phyloP scores from a whole-genome alignment of 2,113 vertebrate species.

The Salvelinus fontinalis region DNA sequence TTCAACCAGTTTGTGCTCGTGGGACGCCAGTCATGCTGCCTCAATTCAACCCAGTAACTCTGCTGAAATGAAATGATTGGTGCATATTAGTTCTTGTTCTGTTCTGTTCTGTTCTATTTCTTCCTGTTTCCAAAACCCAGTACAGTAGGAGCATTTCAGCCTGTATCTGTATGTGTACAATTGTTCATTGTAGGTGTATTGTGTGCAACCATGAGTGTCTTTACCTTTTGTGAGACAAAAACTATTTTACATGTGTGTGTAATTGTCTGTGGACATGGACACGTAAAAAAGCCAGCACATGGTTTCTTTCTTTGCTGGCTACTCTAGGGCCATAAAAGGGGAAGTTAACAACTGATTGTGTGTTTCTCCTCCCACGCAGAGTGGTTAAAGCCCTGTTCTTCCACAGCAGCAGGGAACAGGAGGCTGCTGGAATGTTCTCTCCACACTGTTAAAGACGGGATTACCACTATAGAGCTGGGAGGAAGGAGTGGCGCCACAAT shows the following conservation, averaged over 20 bases:
- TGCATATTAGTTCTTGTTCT: background rate
- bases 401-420: conserved; percentile 44
- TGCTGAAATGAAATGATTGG: background rate
- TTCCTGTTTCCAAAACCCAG: background rate
- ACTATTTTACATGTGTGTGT: conserved; percentile 31
- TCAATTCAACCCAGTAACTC: no score
- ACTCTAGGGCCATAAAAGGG: conserved; percentile 42
- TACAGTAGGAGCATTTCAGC: background rate
- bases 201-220: conserved; percentile 4
- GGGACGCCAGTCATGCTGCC: background rate
- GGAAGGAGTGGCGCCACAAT: background rate
- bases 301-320: conserved; percentile 32
- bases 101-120: no score
- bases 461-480: conserved; percentile 7
- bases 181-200: background rate
- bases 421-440: conserved; percentile 53
- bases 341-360: conserved; percentile 52
- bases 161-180: background rate
- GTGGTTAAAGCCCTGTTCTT: conserved; percentile 41
- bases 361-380: conserved; percentile 47
- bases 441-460: conserved; percentile 18
- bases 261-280: conserved; percentile 21
- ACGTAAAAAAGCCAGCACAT: conserved; percentile 28
- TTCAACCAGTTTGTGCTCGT: no score
- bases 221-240: conserved; percentile 3